phyloP scores from a whole-genome alignment of 1,140 invertebrate species.

The Colletes latitarsis region DNA sequence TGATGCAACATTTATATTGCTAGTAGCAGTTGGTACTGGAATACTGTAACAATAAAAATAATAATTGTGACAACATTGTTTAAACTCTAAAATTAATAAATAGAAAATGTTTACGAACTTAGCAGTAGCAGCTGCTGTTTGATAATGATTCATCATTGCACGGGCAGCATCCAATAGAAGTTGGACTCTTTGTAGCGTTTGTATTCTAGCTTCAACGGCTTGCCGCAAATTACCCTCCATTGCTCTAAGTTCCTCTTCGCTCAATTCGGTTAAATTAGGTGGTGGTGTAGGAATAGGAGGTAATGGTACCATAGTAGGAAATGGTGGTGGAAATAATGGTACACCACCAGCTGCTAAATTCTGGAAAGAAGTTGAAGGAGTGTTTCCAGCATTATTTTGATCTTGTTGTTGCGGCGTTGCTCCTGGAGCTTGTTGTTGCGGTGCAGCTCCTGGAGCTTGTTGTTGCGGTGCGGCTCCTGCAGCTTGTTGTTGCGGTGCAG shows the following conservation, averaged over 20 bases:
- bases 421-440: conserved; percentile 44
- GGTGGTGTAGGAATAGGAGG: conserved; percentile 88
- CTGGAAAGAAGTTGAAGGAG: conserved; percentile 67
- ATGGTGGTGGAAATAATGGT: conserved; percentile 82
- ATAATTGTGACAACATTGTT: conserved; percentile 16
- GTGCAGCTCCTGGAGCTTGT: conserved; percentile 57
- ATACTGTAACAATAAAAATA: conserved; percentile 65
- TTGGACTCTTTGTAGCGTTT: conserved; percentile 79
- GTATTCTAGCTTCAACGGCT: conserved; percentile 94
- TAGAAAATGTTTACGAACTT: conserved; percentile 68
- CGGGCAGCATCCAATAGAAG: conserved; percentile 77
- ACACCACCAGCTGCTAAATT: conserved; percentile 72
- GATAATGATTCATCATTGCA: conserved; percentile 80
- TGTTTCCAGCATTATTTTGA: conserved; percentile 67
- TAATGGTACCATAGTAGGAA: conserved; percentile 84
- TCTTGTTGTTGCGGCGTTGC: conserved; percentile 39
- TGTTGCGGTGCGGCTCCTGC: conserved; percentile 59
- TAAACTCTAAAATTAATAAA: not conserved
- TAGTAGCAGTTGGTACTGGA: conserved; percentile 62
- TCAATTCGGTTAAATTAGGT: conserved; percentile 87
- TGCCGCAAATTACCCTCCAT: conserved; percentile 94
- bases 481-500: conserved; percentile 55
- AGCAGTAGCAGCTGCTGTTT: conserved; percentile 74
- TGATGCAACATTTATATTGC: conserved; percentile 16
- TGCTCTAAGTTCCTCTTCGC: conserved; percentile 90